These are phyloP conservation scores for Epinephelus coioides DNA, from an alignment of 2,797 vertebrate genomes.

Conservation along the genomic window DNA sequence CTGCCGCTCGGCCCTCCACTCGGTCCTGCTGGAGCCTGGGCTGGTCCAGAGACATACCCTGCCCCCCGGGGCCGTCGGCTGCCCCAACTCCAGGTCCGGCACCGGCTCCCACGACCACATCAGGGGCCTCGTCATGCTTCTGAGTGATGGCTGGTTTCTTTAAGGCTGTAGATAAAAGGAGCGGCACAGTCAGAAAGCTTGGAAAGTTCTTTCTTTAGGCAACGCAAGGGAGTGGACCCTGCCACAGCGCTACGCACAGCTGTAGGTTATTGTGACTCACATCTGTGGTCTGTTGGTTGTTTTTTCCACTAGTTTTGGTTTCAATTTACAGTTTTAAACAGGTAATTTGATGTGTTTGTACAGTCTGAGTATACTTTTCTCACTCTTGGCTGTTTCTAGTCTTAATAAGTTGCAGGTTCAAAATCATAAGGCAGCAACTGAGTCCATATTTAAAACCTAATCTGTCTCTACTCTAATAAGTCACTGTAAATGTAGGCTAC, in stretches of 20 bases:
- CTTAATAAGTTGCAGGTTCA: background rate
- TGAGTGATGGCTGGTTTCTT: constrained; percentile 87
- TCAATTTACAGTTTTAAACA: background rate
- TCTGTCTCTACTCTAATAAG: background rate
- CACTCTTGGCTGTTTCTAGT: background rate
- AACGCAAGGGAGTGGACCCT: background rate
- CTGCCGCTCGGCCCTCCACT: constrained; percentile 57
- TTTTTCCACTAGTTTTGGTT: too few relatives aligned
- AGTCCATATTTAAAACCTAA: background rate
- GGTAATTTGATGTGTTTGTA: background rate
- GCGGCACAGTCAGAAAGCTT: background rate
- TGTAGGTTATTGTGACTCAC: background rate
- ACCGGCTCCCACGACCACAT: constrained; percentile 67
- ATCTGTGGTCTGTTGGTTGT: background rate
- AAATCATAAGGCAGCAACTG: background rate
- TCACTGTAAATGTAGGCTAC: background rate
- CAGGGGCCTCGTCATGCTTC: constrained; percentile 71
- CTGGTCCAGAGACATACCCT: constrained; percentile 77
- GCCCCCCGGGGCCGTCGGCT: constrained; percentile 72
- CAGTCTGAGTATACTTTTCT: background rate
- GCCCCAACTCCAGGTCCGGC: constrained; percentile 65
- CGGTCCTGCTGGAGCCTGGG: constrained; percentile 79
- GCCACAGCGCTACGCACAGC: background rate
- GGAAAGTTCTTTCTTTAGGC: background rate
- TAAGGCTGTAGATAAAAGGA: constrained; percentile 70